Conservation (phyloP, 2,888 invertebrate species). For the Mythimna pallens region DNA sequence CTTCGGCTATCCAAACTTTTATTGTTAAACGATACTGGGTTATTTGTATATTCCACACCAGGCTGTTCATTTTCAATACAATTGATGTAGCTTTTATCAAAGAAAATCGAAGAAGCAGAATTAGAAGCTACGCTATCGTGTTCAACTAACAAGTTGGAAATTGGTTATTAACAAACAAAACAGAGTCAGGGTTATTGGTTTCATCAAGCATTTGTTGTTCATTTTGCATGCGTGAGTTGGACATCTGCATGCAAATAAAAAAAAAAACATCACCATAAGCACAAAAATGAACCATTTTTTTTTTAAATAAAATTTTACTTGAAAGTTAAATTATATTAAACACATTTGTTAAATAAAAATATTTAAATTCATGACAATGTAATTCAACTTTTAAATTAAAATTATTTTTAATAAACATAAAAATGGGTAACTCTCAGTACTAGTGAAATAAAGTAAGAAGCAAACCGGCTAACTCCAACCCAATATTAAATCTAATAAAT, state of each 20-base stretch:
- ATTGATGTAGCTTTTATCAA: conserved; percentile 10
- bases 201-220: conserved; percentile 6
- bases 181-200: conserved; percentile 13
- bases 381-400: conserved; percentile 2
- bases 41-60: background rate
- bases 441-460: conserved; percentile 1
- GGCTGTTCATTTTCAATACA: conserved; percentile 17
- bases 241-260: conserved; percentile 17
- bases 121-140: conserved; percentile 6
- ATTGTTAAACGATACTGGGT: background rate
- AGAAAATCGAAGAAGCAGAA: conserved; percentile 9
- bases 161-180: conserved; percentile 18
- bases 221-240: conserved; percentile 12
- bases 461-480: conserved; percentile 2
- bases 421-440: conserved; percentile 1
- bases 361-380: background rate
- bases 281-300: background rate
- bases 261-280: conserved; percentile 7
- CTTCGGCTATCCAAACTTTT: conserved; percentile 1
- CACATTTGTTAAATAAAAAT: background rate
- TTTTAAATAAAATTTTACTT: too few relatives aligned
- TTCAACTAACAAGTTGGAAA: conserved; percentile 22
- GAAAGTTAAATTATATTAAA: too few relatives aligned
- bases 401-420: background rate
- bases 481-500: background rate